Conservation (phyloP, 2,797 vertebrate species). For the Dallia pectoralis region DNA sequence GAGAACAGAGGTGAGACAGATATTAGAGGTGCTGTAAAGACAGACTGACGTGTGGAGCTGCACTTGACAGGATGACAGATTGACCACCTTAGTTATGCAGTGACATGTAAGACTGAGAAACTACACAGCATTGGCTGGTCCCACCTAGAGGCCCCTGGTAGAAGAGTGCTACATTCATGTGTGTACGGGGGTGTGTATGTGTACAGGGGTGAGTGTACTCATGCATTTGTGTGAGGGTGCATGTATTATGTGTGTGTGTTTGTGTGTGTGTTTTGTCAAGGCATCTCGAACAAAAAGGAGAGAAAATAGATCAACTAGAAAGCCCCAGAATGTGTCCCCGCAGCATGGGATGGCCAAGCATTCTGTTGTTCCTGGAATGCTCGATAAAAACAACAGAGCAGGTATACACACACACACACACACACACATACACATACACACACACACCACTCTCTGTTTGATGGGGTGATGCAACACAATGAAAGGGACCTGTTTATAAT, state of each 20-base stretch:
- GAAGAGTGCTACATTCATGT: neutral
- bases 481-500: constrained; percentile 68
- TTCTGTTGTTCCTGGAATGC: constrained; percentile 33
- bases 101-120: neutral
- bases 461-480: constrained; percentile 67
- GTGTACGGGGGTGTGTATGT: constrained; percentile 8
- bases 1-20: neutral
- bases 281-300: constrained; percentile 20
- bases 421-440: constrained; percentile 13
- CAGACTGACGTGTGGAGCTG: neutral
- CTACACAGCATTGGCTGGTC: neutral
- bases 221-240: neutral
- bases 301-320: constrained; percentile 20
- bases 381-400: constrained; percentile 29
- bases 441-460: constrained; percentile 24
- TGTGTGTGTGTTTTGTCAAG: constrained; percentile 9
- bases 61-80: constrained; percentile 4
- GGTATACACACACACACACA: constrained; percentile 10
- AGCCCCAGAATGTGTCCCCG: constrained; percentile 38
- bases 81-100: constrained; percentile 1
- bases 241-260: constrained; percentile 14
- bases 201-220: neutral
- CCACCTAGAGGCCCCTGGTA: neutral
- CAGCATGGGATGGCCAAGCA: constrained; percentile 27
- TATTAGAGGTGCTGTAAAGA: neutral